Conservation (phyloP, 2,888 invertebrate species). For the Xestia rhomboidea region DNA sequence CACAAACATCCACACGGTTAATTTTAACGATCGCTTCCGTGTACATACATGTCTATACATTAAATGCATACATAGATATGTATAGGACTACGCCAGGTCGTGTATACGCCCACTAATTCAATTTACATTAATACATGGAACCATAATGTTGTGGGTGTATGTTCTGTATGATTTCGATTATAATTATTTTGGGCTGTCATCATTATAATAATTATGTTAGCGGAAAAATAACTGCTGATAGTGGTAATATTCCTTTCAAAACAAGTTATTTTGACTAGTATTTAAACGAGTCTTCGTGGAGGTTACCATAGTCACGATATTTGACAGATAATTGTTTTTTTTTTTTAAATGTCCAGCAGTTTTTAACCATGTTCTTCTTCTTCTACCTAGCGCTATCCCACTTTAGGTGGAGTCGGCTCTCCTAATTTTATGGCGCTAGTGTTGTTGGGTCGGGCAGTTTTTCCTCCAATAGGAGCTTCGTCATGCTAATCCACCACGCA, state of each 20-base stretch:
- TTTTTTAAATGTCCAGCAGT: background rate
- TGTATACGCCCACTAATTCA: conserved; percentile 86
- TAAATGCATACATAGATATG: conserved; percentile 20
- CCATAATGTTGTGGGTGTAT: conserved; percentile 68
- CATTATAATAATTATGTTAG: conserved; percentile 1
- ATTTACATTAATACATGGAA: conserved; percentile 81
- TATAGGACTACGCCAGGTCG: conserved; percentile 62
- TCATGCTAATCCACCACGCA: too few species aligned
- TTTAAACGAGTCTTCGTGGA: background rate
- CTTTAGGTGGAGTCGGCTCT: too few species aligned
- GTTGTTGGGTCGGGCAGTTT: too few species aligned
- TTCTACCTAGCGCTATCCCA: too few species aligned
- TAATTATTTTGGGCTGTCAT: conserved; percentile 6
- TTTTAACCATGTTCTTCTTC: too few species aligned
- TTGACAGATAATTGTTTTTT: too few species aligned
- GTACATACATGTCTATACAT: conserved; percentile 14
- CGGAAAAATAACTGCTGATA: background rate
- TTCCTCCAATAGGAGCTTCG: too few species aligned
- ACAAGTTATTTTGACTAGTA: background rate
- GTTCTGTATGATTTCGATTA: conserved; percentile 27
- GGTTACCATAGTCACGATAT: background rate
- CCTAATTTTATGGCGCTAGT: too few species aligned
- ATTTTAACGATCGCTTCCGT: conserved; percentile 55
- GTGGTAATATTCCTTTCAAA: background rate
- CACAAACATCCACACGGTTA: conserved; percentile 33